Evolutionary conservation across 2,113 vertebrate genomes (phyloP), one percentile per base, ranked within the genome.

Genomic region (Aphelocoma coerulescens): DNA sequence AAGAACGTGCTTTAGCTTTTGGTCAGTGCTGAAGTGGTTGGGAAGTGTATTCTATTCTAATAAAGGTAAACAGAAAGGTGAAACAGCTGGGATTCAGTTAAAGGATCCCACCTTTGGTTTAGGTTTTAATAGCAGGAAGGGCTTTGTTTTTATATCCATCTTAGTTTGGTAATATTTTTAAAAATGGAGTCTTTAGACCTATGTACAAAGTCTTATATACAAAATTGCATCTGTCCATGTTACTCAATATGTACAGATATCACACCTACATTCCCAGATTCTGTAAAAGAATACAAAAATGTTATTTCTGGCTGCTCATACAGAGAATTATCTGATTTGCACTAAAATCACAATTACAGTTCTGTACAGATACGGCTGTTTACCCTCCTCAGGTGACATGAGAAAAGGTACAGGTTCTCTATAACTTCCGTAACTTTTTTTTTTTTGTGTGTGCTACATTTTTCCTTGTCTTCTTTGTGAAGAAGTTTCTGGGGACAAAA

Each of bases 1-100:
- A 35, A 26, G 10, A n/a, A 41, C 0, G 0, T 48, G 11, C 9
- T 24, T 49, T 26, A 57, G 14, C 7, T 88, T 41, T 18, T 22
- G 58, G 13, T 30, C 24, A 30, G 16, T 1, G 1, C n/a, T 6
- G 8, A n/a, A 63, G n/a, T 10, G 7, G n/a, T 32, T 71, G 41
- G n/a, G 41, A 71, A 41, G 13, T 20, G 11, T 49, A 3, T 23
- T 65, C 18, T 43, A 11, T 51, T 81, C 18, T 73, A 7, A 49
- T 66, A 48, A n/a, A 86, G 21, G 6, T 26, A 54, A 66, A 39
- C 24, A 90, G 43, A 44, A 74, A 76, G 13, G 3, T 80, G 16
- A 51, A 51, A 57, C 30, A 48, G 14, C 35, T 86, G 35, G 14
- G 52, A 61, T 73, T 51, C n/a, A 37, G 16, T 23, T 46, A 77